Evolutionary conservation across 2,797 vertebrate species (phyloP).

Genomic region (Decapterus maruadsi): DNA sequence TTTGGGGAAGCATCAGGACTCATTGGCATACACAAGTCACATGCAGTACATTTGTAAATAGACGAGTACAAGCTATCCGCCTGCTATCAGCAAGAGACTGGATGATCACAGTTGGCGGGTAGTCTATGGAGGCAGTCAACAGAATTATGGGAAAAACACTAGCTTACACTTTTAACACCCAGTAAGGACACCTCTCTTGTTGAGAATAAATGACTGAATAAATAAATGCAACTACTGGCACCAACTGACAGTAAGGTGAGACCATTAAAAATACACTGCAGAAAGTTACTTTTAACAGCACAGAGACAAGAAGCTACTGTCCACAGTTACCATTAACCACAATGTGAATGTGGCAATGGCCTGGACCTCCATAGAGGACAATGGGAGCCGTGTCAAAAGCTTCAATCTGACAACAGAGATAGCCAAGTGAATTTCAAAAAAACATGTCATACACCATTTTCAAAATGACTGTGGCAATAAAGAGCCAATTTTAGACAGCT

Average conservation of each 20-base stretch:
- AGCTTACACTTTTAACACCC: neutral
- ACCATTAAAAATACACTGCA: neutral
- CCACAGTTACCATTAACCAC: neutral
- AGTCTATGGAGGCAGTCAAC: neutral
- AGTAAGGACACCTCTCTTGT: neutral
- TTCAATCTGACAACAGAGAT: slow-evolving; percentile 2
- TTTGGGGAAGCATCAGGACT: neutral
- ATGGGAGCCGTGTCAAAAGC: neutral
- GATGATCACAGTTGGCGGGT: neutral
- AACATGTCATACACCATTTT: neutral
- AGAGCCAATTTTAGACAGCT: slow-evolving; percentile 14
- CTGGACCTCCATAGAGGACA: neutral
- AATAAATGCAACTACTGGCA: neutral
- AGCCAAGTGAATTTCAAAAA: neutral
- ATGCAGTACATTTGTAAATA: neutral
- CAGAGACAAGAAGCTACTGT: neutral
- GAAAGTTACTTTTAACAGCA: neutral
- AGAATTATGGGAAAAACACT: neutral
- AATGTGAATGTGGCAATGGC: neutral
- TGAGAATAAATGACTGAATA: neutral
- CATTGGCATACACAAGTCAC: neutral
- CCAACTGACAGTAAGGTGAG: neutral
- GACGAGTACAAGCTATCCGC: neutral
- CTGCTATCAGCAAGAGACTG: neutral
- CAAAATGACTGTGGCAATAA: slow-evolving; percentile 4